Conservation (phyloP, 2,113 vertebrate genomes). For the Oceanodroma tethys region DNA sequence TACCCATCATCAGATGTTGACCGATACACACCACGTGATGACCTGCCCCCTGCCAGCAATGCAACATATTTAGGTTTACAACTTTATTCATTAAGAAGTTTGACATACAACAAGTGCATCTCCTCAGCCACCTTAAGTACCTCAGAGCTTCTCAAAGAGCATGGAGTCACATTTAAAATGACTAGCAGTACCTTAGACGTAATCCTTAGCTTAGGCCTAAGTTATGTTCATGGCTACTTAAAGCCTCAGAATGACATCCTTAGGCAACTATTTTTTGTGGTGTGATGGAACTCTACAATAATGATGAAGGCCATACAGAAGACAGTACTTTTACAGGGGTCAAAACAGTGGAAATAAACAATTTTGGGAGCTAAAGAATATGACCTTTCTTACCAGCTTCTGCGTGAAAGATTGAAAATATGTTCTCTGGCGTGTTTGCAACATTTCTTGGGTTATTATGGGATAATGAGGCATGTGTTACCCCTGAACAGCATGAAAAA, state of each 20-base stretch:
- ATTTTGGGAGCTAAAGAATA: not conserved
- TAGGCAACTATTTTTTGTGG: not conserved
- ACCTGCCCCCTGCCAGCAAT: not conserved
- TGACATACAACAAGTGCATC: not conserved
- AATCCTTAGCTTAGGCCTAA: not conserved
- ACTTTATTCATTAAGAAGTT: not conserved
- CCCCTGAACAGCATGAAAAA: not conserved
- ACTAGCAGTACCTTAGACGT: not conserved
- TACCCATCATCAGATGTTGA: not conserved
- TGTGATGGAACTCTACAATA: not conserved
- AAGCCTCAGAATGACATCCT: not conserved
- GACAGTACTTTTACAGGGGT: not conserved
- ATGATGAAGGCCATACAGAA: not conserved
- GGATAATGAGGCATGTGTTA: not conserved
- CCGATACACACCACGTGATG: fast-evolving
- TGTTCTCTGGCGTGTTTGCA: not conserved
- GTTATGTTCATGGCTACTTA: not conserved
- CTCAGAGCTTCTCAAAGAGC: not conserved
- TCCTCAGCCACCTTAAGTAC: not conserved
- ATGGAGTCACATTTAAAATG: not conserved
- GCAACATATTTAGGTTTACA: not conserved
- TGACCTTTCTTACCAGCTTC: not conserved
- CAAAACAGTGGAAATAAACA: not conserved
- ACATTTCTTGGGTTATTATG: not conserved
- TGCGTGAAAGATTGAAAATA: not conserved